Evolutionary conservation across 2,113 vertebrate genomes (phyloP), one percentile per base, ranked within the genome.

Genomic region (Protomyctophum bolini): DNA sequence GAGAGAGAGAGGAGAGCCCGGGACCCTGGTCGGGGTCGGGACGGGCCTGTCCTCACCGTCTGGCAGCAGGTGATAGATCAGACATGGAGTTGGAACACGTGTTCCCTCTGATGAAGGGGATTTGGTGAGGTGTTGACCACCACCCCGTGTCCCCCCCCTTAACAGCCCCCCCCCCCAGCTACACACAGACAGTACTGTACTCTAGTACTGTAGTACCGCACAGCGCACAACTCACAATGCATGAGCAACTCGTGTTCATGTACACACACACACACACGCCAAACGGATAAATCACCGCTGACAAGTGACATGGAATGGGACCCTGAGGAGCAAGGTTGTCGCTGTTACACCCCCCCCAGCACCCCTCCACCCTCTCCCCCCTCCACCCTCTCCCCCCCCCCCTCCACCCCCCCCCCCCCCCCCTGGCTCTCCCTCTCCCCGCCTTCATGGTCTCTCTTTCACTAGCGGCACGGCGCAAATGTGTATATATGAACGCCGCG

Each of bases 21-120:
- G 51, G 57, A 7, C 54, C 79, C 78, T 83, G 84, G 78, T 83
- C 77, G 59, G 51, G 84, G 78, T 83, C 77, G 59, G 51, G 57
- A 8, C 54, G 69, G 80, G 72, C 79, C 78, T 83, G 84, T 91
- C 81, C 83, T 85, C 89, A 76, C 84, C 76, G 88, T 83, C 87
- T 88, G 83, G 83, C 89, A 91, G 89, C 89, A 91, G 89, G 88
- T 89, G 90, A 88, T 83, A 80, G 82, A 87, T 88, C 85, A 83
- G 83, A 88, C 85, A 85, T 72, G 72, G 83, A 79, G 76, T 52
- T 67, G 33, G 56, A 87, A 88, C 89, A 87, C 76, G 74, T 90
- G 88, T 91, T 89, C 72, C 21, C 72, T 85, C 76, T 70, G 52
- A 85, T 80, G 81, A 82, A 55, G 79, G 73, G 87, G 87, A 80